Conservation (phyloP, 2,888 invertebrate genomes). For the Bedellia somnulentella region DNA sequence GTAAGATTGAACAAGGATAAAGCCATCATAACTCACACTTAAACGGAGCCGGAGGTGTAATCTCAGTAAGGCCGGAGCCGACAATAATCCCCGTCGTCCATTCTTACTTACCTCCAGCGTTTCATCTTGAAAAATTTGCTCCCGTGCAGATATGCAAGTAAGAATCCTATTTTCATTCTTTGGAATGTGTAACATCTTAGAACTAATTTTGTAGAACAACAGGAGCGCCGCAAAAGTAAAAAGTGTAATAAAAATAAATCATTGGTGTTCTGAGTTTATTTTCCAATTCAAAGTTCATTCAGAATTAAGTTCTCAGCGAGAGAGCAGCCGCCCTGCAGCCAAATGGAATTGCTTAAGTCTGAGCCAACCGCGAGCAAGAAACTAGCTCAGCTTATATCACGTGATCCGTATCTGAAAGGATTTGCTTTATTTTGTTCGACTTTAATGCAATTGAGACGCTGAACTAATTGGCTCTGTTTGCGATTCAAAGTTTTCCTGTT, state of each 20-base stretch:
- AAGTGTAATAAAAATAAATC: not conserved
- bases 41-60: slow-evolving; percentile 42
- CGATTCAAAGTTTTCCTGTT: no score
- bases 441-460: not conserved
- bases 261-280: slow-evolving; percentile 24
- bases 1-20: slow-evolving; percentile 48
- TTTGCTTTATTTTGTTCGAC: not conserved
- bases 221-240: no score
- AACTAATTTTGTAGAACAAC: no score
- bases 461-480: no score
- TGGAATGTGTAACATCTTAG: no score
- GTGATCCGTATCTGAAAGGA: not conserved
- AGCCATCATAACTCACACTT: slow-evolving; percentile 54
- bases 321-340: slow-evolving; percentile 23
- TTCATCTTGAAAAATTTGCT: slow-evolving; percentile 6
- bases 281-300: slow-evolving; percentile 39
- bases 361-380: slow-evolving; percentile 22
- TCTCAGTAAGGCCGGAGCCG: slow-evolving; percentile 32
- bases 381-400: slow-evolving; percentile 6
- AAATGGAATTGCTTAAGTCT: slow-evolving; percentile 37
- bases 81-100: slow-evolving; percentile 42
- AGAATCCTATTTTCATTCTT: no score
- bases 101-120: slow-evolving; percentile 27
- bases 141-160: slow-evolving; percentile 19
- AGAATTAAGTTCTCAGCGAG: slow-evolving; percentile 30